Evolutionary conservation across 2,113 vertebrate genomes (phyloP).

Genomic region (Neofelis nebulosa): DNA sequence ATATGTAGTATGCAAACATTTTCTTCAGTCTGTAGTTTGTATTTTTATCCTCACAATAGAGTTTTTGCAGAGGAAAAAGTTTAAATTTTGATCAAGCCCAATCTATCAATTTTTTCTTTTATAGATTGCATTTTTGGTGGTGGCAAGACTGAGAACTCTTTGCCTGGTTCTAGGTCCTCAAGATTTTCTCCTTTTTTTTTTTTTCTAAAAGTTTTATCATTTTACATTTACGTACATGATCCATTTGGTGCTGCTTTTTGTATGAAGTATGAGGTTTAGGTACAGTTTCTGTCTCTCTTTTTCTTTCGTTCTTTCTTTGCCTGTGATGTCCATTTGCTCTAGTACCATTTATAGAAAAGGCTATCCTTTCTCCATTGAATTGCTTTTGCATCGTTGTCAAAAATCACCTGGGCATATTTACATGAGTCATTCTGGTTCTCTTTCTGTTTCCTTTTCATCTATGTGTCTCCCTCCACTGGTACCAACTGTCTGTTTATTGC

Average conservation of each 20-base stretch:
- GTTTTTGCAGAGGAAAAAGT: not conserved
- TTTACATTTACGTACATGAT: not conserved
- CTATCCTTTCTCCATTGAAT: not conserved
- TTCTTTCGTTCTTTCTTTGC: not conserved
- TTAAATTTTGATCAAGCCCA: conserved; percentile 6
- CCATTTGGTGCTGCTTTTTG: not conserved
- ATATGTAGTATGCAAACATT: not conserved
- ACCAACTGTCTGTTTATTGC: not conserved
- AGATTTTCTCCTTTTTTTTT: not conserved
- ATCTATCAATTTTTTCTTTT: conserved; percentile 24
- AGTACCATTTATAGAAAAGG: not conserved
- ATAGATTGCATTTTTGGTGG: not conserved
- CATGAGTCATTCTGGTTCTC: not conserved
- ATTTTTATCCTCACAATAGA: not conserved
- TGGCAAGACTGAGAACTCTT: conserved; percentile 23
- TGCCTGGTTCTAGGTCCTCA: not conserved
- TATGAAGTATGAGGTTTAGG: not conserved
- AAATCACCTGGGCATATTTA: not conserved
- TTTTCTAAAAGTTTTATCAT: not conserved
- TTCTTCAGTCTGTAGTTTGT: conserved; percentile 4
- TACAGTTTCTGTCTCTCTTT: not conserved
- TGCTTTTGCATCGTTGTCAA: not conserved
- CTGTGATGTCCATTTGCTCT: not conserved
- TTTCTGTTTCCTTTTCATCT: not conserved
- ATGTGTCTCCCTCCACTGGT: not conserved